Evolutionary conservation across 92 coral and sea anemone genomes (phyloP).

Genomic region (Heliopora coerulea): DNA sequence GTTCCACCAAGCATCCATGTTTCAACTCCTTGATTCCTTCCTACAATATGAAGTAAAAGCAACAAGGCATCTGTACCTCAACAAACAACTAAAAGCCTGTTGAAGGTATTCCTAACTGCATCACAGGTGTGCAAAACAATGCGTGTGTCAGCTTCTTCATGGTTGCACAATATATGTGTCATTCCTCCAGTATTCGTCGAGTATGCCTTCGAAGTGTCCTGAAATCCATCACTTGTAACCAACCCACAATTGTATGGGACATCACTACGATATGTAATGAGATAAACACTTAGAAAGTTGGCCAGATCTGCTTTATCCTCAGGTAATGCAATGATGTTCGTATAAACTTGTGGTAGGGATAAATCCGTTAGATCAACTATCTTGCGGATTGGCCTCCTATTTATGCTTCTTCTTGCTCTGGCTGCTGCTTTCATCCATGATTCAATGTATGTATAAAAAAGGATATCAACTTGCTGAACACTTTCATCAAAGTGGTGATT

Average conservation of each 20-base stretch:
- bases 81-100: conserved; percentile 29
- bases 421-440: conserved; percentile 30
- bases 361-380: conserved; percentile 10
- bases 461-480: conserved; percentile 8
- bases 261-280: neutral
- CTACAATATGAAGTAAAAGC: conserved; percentile 24
- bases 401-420: neutral
- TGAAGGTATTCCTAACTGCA: conserved; percentile 1
- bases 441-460: conserved; percentile 10
- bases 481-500: conserved; percentile 8
- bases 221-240: conserved; percentile 14
- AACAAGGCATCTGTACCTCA: conserved; percentile 48
- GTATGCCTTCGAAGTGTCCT: neutral
- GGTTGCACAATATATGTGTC: conserved; percentile 18
- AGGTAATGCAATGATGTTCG: conserved; percentile 23
- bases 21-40: neutral
- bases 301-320: conserved; percentile 47
- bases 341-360: conserved; percentile 40
- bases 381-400: conserved; percentile 12
- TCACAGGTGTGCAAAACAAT: conserved; percentile 21
- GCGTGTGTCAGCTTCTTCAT: conserved; percentile 48
- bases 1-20: conserved; percentile 41
- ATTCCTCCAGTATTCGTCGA: conserved; percentile 9
- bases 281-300: conserved; percentile 11
- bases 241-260: neutral